These are phyloP conservation scores for Turritopsis rubra DNA, from an alignment of 30 jellyfish, hydroid and myxozoan species.

Conservation along the genomic window DNA sequence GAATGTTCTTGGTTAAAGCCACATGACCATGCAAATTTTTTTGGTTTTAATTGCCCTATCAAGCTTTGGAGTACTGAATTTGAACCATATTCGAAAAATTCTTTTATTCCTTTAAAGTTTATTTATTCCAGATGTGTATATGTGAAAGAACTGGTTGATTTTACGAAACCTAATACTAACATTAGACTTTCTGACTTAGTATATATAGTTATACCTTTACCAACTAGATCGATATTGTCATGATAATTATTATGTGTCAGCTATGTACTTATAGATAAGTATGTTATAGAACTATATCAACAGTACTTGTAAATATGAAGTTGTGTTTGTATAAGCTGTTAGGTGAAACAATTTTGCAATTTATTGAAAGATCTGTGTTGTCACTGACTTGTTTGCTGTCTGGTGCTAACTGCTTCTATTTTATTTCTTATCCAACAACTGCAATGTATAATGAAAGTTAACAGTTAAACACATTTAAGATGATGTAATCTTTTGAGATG, in stretches of 20 bases:
- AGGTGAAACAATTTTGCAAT: not conserved
- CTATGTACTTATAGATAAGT: not conserved
- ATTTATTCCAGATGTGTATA: not conserved
- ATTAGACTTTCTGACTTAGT: constrained; percentile 6
- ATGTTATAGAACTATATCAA: not conserved
- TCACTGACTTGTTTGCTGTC: not conserved
- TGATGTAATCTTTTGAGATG: not conserved
- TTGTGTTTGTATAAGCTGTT: not conserved
- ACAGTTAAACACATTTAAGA: not conserved
- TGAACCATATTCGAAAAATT: not conserved
- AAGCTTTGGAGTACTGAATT: not conserved
- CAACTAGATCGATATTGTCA: constrained; percentile 2
- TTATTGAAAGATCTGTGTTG: not conserved
- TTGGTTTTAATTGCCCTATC: not conserved
- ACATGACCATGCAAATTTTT: not conserved
- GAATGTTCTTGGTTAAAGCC: not conserved
- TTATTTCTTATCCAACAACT: not conserved
- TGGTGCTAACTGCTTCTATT: not conserved
- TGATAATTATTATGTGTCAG: not conserved
- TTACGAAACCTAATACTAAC: not conserved
- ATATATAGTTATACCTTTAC: not conserved
- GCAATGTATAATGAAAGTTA: not conserved
- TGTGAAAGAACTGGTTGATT: not conserved
- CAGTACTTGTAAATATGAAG: not conserved
- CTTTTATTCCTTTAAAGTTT: not conserved